phyloP scores from a whole-genome alignment of 2,113 vertebrate species.

The Sakesphorus luctuosus region DNA sequence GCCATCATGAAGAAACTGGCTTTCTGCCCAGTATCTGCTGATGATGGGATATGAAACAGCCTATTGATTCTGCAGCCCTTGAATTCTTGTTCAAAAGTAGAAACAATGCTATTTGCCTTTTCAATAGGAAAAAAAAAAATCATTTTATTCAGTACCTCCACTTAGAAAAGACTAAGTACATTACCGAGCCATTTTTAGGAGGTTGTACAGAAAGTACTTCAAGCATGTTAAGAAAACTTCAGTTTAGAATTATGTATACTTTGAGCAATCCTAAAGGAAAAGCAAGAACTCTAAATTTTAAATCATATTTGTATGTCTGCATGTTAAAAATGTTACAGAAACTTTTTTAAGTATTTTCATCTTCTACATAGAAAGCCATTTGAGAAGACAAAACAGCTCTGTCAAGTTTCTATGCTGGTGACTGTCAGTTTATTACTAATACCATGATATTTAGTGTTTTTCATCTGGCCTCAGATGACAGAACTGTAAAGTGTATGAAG shows the following conservation, averaged over 20 bases:
- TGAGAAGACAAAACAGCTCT: background rate
- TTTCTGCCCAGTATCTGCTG: constrained; percentile 63
- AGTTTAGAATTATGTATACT: background rate
- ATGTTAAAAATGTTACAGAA: background rate
- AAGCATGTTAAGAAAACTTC: background rate
- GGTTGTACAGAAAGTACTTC: background rate
- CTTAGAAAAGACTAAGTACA: background rate
- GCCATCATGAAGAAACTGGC: constrained; percentile 38
- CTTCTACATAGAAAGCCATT: background rate
- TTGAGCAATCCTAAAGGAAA: background rate
- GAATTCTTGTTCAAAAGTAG: background rate
- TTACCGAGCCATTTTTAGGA: background rate
- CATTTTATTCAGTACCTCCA: background rate
- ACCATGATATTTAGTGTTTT: background rate
- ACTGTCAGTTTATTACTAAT: background rate
- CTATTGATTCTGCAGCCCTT: constrained; percentile 51
- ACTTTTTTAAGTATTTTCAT: background rate
- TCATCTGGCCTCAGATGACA: background rate
- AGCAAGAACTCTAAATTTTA: background rate
- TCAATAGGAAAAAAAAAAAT: background rate
- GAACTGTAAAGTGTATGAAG: background rate
- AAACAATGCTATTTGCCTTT: constrained; percentile 47
- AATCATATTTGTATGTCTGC: background rate
- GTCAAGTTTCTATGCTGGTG: background rate
- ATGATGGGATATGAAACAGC: constrained; percentile 22